Evolutionary conservation across 1,140 invertebrate species (phyloP).

Genomic region (Drosophila sechellia): DNA sequence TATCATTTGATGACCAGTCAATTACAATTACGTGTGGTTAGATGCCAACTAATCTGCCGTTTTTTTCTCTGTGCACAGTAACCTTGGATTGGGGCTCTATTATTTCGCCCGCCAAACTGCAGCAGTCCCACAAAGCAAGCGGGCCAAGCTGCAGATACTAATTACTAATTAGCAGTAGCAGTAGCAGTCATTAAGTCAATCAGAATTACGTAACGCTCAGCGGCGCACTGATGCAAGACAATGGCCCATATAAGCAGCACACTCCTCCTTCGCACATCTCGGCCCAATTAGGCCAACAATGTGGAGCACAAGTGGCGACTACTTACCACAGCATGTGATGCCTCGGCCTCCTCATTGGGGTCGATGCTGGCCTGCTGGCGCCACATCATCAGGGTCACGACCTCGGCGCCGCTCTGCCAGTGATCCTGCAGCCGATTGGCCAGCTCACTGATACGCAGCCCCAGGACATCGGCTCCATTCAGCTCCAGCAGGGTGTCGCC

Average conservation of each 20-base stretch:
- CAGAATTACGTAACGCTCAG: constrained; percentile 50
- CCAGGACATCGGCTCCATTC: constrained; percentile 81
- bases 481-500: constrained; percentile 84
- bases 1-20: constrained; percentile 26
- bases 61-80: background rate
- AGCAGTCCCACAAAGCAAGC: constrained; percentile 33
- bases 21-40: constrained; percentile 21
- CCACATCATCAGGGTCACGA: constrained; percentile 79
- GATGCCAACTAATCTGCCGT: background rate
- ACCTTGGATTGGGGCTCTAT: constrained; percentile 8
- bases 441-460: constrained; percentile 81
- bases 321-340: constrained; percentile 72
- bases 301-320: background rate
- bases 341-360: constrained; percentile 48
- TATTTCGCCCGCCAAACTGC: constrained; percentile 1
- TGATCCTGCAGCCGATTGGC: constrained; percentile 75
- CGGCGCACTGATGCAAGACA: constrained; percentile 38
- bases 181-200: constrained; percentile 42
- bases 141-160: constrained; percentile 28
- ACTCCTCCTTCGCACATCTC: background rate
- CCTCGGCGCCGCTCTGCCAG: constrained; percentile 75
- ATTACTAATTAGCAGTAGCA: constrained; percentile 50
- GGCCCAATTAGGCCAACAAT: constrained; percentile 8
- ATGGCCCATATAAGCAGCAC: constrained; percentile 47
- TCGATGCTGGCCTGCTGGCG: constrained; percentile 52